Conservation (phyloP, 2,888 invertebrate genomes). For the Drosophila histrio region DNA sequence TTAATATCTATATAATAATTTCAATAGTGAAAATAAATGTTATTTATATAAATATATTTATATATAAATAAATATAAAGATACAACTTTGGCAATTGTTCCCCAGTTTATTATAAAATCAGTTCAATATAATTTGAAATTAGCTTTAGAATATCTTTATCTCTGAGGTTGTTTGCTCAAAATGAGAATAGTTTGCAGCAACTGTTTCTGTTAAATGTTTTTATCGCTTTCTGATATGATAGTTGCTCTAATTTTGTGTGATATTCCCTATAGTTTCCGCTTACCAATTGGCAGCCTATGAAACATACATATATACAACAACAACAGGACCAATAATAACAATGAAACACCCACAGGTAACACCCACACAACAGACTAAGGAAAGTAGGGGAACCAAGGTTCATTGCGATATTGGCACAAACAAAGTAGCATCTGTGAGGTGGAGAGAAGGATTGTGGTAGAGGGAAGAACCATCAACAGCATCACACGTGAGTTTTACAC, state of each 20-base stretch:
- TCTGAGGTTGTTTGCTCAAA: background rate
- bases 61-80: background rate
- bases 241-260: constrained; percentile 50
- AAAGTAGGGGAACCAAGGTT: background rate
- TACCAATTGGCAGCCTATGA: constrained; percentile 37
- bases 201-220: background rate
- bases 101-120: background rate
- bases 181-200: background rate
- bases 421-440: background rate
- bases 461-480: constrained; percentile 58
- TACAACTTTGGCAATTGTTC: background rate
- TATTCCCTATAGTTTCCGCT: constrained; percentile 32
- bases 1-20: background rate
- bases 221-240: background rate
- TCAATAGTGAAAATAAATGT: background rate
- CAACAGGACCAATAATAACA: constrained; percentile 3
- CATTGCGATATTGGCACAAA: background rate
- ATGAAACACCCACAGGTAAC: constrained; percentile 40
- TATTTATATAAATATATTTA: too few species aligned
- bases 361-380: constrained; percentile 34
- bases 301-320: constrained; percentile 27
- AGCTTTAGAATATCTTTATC: background rate
- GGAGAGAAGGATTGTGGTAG: background rate
- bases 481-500: constrained; percentile 77
- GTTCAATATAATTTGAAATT: background rate